Percentiles rank a stretch among this genome's conserved stretches.
These are phyloP conservation scores for Condylura cristata DNA, from an alignment of 2,113 vertebrate genomes.

Conservation along the genomic window DNA sequence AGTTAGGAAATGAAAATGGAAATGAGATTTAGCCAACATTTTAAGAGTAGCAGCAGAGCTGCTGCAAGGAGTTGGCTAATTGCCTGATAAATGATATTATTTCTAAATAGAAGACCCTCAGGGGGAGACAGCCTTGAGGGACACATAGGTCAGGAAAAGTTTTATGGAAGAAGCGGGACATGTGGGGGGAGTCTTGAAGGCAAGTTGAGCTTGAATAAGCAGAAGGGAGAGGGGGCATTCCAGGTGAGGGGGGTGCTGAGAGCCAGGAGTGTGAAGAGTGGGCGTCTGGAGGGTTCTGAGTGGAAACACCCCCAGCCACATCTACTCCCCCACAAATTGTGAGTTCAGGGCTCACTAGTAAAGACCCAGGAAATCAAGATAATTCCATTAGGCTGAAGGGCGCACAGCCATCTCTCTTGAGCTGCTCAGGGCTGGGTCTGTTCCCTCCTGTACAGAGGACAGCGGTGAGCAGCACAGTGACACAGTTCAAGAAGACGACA, in stretches of 20 bases:
- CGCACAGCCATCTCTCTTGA: not conserved
- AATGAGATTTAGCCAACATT: not conserved
- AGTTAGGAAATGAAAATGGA: not conserved
- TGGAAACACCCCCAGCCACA: too few relatives aligned
- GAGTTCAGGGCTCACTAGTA: not conserved
- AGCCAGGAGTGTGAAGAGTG: not conserved
- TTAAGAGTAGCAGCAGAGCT: not conserved
- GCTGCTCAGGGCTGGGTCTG: too few relatives aligned
- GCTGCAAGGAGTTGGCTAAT: not conserved
- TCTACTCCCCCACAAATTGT: not conserved
- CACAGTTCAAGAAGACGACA: constrained; percentile 51
- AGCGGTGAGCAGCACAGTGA: not conserved
- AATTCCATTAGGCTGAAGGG: not conserved
- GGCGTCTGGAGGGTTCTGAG: not conserved
- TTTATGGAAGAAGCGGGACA: not conserved
- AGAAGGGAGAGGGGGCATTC: not conserved
- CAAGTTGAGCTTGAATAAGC: not conserved
- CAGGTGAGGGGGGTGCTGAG: not conserved
- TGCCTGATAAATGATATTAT: not conserved
- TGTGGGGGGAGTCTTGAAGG: not conserved
- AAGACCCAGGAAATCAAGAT: not conserved
- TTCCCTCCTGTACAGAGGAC: constrained; percentile 63
- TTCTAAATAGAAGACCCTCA: not conserved
- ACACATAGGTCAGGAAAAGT: not conserved
- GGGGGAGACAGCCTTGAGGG: not conserved